Percentiles rank a stretch among this genome's conserved stretches.
Conservation (phyloP, 1,140 invertebrate species). For the Drosophila varians region DNA sequence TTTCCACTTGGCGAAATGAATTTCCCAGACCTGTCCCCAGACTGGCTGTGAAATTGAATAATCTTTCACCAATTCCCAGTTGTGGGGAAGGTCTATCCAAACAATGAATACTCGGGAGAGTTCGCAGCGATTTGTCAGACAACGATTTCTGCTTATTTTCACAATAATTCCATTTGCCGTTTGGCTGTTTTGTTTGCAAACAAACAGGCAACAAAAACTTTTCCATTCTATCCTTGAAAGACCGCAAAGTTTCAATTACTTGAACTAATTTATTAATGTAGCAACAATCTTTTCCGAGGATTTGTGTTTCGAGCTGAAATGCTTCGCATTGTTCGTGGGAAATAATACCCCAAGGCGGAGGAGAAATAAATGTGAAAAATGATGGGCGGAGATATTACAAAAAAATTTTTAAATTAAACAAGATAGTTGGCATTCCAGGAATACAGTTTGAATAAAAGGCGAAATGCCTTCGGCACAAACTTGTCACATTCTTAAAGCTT, state of each 20-base stretch:
- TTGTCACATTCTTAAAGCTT: not conserved
- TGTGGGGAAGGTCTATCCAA: slow-evolving; percentile 5
- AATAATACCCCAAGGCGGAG: slow-evolving; percentile 7
- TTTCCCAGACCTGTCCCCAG: slow-evolving; percentile 5
- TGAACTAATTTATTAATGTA: slow-evolving; percentile 66
- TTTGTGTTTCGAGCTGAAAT: slow-evolving; percentile 13
- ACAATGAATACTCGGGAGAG: not conserved
- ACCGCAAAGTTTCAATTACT: slow-evolving; percentile 57
- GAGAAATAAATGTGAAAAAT: slow-evolving; percentile 1
- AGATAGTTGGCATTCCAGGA: slow-evolving; percentile 25
- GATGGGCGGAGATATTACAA: not conserved
- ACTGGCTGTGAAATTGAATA: slow-evolving; percentile 26
- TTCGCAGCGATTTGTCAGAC: slow-evolving; percentile 28
- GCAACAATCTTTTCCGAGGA: slow-evolving; percentile 30
- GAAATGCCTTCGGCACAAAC: not conserved
- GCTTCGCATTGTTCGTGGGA: slow-evolving; percentile 12
- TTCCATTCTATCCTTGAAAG: slow-evolving; percentile 29
- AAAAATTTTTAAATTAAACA: slow-evolving; percentile 9
- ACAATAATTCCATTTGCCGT: slow-evolving; percentile 45
- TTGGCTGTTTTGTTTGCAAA: slow-evolving; percentile 12
- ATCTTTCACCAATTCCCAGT: slow-evolving; percentile 43
- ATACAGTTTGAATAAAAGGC: not conserved
- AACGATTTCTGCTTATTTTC: slow-evolving; percentile 42
- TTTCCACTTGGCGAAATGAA: slow-evolving; percentile 16
- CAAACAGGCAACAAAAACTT: slow-evolving; percentile 33